Conservation (phyloP, 2,888 invertebrate genomes). For the Cheiracanthium punctorium region DNA sequence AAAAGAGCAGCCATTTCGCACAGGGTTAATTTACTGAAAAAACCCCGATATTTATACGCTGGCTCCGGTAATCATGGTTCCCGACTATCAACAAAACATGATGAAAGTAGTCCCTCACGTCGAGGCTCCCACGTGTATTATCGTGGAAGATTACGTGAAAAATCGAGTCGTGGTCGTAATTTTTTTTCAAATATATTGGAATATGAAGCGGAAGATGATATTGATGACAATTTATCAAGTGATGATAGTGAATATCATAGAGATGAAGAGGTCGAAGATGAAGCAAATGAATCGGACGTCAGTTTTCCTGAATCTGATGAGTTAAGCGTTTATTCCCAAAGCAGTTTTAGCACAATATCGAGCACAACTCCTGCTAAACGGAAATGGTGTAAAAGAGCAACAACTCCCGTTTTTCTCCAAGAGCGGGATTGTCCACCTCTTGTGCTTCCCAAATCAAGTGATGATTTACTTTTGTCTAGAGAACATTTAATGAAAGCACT, state of each 20-base stretch:
- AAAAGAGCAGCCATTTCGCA: slow-evolving; percentile 69
- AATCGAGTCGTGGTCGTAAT: slow-evolving; percentile 49
- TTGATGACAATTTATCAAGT: slow-evolving; percentile 63
- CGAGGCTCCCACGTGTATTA: slow-evolving; percentile 60
- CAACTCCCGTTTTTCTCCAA: slow-evolving; percentile 74
- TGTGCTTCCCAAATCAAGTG: slow-evolving; percentile 88
- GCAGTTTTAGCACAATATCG: slow-evolving; percentile 70
- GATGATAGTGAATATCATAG: slow-evolving; percentile 68
- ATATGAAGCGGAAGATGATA: slow-evolving; percentile 65
- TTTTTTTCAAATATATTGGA: slow-evolving; percentile 64
- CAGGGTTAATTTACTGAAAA: slow-evolving; percentile 68
- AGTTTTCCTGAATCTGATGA: slow-evolving; percentile 70
- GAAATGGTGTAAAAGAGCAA: slow-evolving; percentile 74
- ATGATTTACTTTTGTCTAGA: slow-evolving; percentile 89
- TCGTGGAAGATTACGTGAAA: slow-evolving; percentile 64
- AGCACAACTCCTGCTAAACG: slow-evolving; percentile 70
- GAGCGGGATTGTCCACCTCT: slow-evolving; percentile 85
- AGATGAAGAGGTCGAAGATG: slow-evolving; percentile 70
- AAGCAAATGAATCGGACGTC: slow-evolving; percentile 64
- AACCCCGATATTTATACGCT: slow-evolving; percentile 70
- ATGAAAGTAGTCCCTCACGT: slow-evolving; percentile 67
- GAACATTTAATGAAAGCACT: slow-evolving; percentile 87
- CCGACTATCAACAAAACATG: slow-evolving; percentile 62
- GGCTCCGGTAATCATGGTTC: slow-evolving; percentile 68
- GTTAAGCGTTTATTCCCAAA: slow-evolving; percentile 70